Base-by-base conservation (phyloP, 2,888 invertebrate genomes). In the Zeuzera pyrina region DNA sequence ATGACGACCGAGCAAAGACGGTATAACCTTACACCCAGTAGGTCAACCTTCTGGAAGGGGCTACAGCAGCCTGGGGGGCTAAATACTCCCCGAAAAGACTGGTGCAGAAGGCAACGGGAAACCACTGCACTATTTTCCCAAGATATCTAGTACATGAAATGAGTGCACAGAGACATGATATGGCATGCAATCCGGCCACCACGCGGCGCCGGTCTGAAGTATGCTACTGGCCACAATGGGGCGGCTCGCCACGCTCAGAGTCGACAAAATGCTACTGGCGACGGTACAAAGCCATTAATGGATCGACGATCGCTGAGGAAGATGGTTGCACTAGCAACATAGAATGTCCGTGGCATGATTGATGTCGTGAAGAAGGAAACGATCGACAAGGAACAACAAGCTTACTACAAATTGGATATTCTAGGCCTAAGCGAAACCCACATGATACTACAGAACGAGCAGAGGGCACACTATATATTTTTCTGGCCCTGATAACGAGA, bases 81-180 rank as follows among this genome's bases (percentile, higher is more conserved):
- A 41, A 41, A 38, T 38, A 27, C 11, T 11, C 27, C 24, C 34
- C 14, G 23, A 38, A 39, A 41, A 11, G 15, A n/a, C 34, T 35
- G 37, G 40, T 37, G 40, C 40, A 38, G 38, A 41, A 34, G 34
- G 38, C 36, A 38, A 41, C 10, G 38, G 36, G 38, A 38, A 41
- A 38, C 34, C 32, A 41, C 38, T 41, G 41, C 41, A 36, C 3
- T 15, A 15, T 27, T 12, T 21, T 21, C n/a, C n/a, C n/a, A n/a
- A n/a, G n/a, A n/a, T n/a, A n/a, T n/a, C n/a, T n/a, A n/a, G n/a
- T n/a, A n/a, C n/a, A n/a, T n/a, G n/a, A n/a, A n/a, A n/a, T n/a
- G n/a, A n/a, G n/a, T n/a, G n/a, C n/a, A n/a, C n/a, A n/a, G n/a
- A n/a, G n/a, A n/a, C n/a, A n/a, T n/a, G n/a, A n/a, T n/a, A n/a